A percentile compares a stretch with the other conserved stretches of the same genome.
phyloP scores from a whole-genome alignment of 2,797 vertebrate genomes.

The Falco rusticolus region DNA sequence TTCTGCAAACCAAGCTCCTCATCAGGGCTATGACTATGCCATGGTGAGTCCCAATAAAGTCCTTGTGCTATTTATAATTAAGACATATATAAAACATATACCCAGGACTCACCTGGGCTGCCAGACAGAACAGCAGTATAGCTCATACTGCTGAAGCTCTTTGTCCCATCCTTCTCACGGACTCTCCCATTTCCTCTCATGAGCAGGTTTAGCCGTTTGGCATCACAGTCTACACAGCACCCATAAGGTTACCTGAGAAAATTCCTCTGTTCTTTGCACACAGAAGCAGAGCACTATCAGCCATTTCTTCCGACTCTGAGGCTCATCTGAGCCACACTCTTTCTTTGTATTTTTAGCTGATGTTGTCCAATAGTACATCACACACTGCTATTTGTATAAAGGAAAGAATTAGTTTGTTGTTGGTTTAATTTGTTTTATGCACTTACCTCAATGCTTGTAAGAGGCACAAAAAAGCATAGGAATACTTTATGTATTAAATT shows the following conservation, averaged over 20 bases:
- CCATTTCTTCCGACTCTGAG: neutral
- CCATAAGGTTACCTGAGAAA: neutral
- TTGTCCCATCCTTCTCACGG: neutral
- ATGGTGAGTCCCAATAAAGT: neutral
- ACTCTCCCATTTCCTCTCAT: neutral
- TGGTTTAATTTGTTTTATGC: neutral
- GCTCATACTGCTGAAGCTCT: neutral
- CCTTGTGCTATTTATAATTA: neutral
- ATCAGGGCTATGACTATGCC: neutral
- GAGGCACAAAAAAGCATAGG: neutral
- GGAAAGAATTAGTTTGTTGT: neutral
- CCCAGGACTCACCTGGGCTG: neutral
- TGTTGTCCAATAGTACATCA: neutral
- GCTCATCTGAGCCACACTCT: neutral
- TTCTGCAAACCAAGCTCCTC: neutral
- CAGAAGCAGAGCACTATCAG: neutral
- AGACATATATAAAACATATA: neutral
- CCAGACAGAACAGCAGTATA: neutral
- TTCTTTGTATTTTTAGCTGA: neutral
- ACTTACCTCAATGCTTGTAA: neutral
- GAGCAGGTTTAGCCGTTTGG: neutral
- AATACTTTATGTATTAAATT: neutral
- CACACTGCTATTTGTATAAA: neutral
- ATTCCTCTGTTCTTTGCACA: neutral
- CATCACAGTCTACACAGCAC: accelerated